These are phyloP conservation scores for Macrobrachium nipponense DNA, from an alignment of 1,140 invertebrate genomes.

Conservation along the genomic window DNA sequence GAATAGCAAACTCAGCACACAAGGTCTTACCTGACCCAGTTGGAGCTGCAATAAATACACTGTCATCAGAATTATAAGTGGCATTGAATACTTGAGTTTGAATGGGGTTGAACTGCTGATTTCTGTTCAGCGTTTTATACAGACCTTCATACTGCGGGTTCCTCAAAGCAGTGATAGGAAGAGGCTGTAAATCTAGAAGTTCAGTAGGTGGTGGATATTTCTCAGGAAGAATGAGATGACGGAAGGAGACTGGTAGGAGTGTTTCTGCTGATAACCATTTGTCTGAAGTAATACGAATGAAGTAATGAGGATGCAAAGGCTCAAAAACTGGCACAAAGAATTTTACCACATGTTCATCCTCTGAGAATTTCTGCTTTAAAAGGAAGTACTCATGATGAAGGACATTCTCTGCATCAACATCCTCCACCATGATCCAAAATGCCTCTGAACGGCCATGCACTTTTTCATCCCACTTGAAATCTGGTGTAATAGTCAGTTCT, in stretches of 20 bases:
- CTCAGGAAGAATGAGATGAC: slow-evolving; percentile 97
- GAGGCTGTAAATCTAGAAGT: slow-evolving; percentile 95
- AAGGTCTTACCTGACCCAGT: slow-evolving; percentile 97
- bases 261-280: slow-evolving; percentile 94
- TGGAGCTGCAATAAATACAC: slow-evolving; percentile 97
- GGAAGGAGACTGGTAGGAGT: slow-evolving; percentile 96
- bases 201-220: slow-evolving; percentile 98
- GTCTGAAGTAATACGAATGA: slow-evolving; percentile 76
- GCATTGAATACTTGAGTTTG: slow-evolving; percentile 99
- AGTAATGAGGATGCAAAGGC: slow-evolving; percentile 97
- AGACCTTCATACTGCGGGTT: slow-evolving; percentile 88
- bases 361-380: slow-evolving; percentile 92
- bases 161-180: slow-evolving; percentile 84
- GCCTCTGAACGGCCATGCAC: slow-evolving; percentile 95
- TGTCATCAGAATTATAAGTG: slow-evolving; percentile 98
- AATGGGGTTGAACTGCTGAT: slow-evolving; percentile 97
- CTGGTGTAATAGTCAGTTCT: slow-evolving; percentile 97
- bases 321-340: slow-evolving; percentile 99
- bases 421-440: slow-evolving; percentile 98
- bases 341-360: slow-evolving; percentile 96
- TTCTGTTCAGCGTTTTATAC: slow-evolving; percentile 80
- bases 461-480: slow-evolving; percentile 99
- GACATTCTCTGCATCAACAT: slow-evolving; percentile 71
- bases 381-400: slow-evolving; percentile 98
- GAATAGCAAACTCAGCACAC: slow-evolving; percentile 96